These are phyloP conservation scores for Euglossa dilemma DNA, from an alignment of 1,140 invertebrate species.

Conservation along the genomic window DNA sequence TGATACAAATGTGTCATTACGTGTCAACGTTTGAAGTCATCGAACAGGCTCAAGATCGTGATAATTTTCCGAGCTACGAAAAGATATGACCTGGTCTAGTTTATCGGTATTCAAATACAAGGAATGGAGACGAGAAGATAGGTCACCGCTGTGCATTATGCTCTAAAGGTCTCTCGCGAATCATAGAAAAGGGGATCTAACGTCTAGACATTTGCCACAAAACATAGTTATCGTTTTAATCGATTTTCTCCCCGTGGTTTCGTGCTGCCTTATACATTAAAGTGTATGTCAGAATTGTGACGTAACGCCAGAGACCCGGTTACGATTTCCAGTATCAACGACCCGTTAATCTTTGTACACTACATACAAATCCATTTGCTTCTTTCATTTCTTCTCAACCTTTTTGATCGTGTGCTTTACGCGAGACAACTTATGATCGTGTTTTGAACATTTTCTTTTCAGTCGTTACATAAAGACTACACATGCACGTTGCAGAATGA, in stretches of 20 bases:
- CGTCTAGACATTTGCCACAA: neutral
- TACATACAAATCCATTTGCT: neutral
- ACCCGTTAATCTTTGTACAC: conserved; percentile 20
- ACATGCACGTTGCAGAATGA: too few species aligned
- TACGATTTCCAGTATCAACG: conserved; percentile 40
- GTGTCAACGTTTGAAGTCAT: neutral
- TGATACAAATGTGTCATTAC: too few species aligned
- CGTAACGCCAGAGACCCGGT: conserved; percentile 28
- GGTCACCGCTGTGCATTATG: neutral
- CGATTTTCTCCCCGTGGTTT: conserved; percentile 14
- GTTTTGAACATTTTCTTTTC: neutral
- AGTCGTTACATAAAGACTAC: too few species aligned
- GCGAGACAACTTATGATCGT: neutral
- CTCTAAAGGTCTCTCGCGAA: too few species aligned
- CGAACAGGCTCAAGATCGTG: neutral
- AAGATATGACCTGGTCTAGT: neutral
- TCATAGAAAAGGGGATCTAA: neutral
- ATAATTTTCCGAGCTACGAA: neutral
- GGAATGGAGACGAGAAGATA: neutral
- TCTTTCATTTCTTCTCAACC: neutral
- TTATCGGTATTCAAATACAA: conserved; percentile 8
- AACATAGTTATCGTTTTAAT: conserved; percentile 29
- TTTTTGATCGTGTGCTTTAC: too few species aligned
- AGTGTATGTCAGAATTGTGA: neutral
- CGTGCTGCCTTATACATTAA: conserved; percentile 13